Percentiles rank a stretch among this genome's conserved stretches.
These are phyloP conservation scores for Cydia fagiglandana DNA, from an alignment of 1,140 invertebrate genomes.

Conservation along the genomic window DNA sequence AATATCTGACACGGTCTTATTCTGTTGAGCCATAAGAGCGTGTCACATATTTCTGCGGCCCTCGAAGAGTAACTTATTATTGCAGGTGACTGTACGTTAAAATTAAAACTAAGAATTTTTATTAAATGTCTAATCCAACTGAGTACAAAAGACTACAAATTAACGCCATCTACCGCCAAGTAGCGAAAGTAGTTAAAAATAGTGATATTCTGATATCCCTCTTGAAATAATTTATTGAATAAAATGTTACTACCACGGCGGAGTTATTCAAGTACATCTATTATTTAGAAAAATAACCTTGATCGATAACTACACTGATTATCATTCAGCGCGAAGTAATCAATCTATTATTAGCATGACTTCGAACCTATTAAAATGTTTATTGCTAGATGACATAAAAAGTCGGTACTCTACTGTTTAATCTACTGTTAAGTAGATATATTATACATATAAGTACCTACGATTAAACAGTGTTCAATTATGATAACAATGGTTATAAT, in stretches of 20 bases:
- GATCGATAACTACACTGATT: background rate
- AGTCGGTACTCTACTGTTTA: background rate
- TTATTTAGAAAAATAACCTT: background rate
- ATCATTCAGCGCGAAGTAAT: slow-evolving; percentile 35
- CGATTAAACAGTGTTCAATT: background rate
- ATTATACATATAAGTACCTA: background rate
- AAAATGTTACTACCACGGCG: background rate
- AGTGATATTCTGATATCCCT: background rate
- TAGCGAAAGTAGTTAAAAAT: slow-evolving; percentile 37
- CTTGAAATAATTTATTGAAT: background rate
- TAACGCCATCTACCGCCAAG: slow-evolving; percentile 45
- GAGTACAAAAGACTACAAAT: too few species aligned
- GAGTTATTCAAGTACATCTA: background rate
- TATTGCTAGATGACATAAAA: background rate
- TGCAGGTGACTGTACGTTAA: too few species aligned
- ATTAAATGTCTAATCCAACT: too few species aligned
- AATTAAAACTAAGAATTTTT: too few species aligned
- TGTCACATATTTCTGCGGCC: too few species aligned
- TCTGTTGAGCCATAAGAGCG: too few species aligned
- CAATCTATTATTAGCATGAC: slow-evolving; percentile 10
- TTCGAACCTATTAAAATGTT: background rate
- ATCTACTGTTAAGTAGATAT: background rate
- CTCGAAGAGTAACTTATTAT: too few species aligned
- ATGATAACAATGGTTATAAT: slow-evolving; percentile 12
- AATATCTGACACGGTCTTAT: too few species aligned